Evolutionary conservation across 2,113 vertebrate species (phyloP).

Genomic region (Campylomormyrus tamandua): DNA sequence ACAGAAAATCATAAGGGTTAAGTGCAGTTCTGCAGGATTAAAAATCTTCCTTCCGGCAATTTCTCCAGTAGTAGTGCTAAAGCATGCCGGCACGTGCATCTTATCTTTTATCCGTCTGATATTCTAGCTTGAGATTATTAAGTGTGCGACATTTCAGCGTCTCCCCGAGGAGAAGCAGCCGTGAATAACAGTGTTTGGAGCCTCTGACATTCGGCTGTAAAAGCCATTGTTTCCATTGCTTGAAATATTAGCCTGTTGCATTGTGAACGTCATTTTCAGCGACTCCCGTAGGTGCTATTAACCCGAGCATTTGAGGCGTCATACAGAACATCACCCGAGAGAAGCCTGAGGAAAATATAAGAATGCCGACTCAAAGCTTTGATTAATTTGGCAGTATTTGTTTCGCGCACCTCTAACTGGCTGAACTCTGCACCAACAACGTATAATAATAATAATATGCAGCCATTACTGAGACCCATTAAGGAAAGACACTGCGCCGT

Average conservation of each 20-base stretch:
- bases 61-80: neutral
- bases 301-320: neutral
- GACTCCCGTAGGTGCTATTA: neutral
- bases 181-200: neutral
- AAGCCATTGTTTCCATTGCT: neutral
- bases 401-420: neutral
- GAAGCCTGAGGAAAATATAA: neutral
- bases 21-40: neutral
- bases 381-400: neutral
- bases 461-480: neutral
- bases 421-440: neutral
- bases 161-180: neutral
- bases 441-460: neutral
- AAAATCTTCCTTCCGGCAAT: neutral
- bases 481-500: neutral
- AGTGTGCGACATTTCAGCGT: neutral
- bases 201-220: neutral
- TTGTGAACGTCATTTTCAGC: neutral
- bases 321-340: neutral
- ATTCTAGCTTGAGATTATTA: slow-evolving; percentile 17
- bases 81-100: neutral
- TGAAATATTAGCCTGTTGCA: slow-evolving; percentile 3
- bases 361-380: neutral
- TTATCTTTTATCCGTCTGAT: neutral
- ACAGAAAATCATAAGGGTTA: neutral